Base-by-base conservation (phyloP, 2,888 invertebrate species). In the Sialis fuliginosa region DNA sequence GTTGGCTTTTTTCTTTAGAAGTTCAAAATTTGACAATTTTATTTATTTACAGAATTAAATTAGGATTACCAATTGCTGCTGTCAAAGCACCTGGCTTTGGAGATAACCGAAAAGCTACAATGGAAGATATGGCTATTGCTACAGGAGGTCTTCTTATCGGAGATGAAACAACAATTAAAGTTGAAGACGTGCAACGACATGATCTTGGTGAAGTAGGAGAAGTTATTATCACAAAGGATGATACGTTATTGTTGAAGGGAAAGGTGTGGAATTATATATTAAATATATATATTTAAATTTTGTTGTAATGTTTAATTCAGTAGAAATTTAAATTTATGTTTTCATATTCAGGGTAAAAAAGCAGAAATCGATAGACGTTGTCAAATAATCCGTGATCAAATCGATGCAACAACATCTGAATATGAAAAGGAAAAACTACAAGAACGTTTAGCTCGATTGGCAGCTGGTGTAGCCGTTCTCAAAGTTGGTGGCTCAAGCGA, bases 61-160 rank as follows among this genome's bases (percentile, higher is more conserved):
- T 67, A 54, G 66, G 65, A 12, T 57, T 69, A n/a, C 68, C 69
- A 61, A 65, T 68, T 34, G 66, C 64, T 9, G 69, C 69, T 13
- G 68, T 70, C 4, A 70, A 70, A 57, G 69, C 69, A 9, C 69
- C 69, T 44, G 68, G 69, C 35, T 68, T 69, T 50, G 70, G 69
- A n/a, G 69, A 69, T 52, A 66, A 68, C 49, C 59, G 68, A 39
- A 69, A 68, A 57, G 59, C 66, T 3, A 67, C 67, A 7, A 55
- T 70, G 22, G 58, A 63, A 46, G 70, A 70, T 50, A 68, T 70
- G 59, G 67, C 69, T 5, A 61, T 67, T 44, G 59, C 69, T 5
- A 68, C 68, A 32, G 68, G 68, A 42, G 68, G 66, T 41, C 61
- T 63, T 42, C 62, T 67, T 1, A 66, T 69, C 52, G 64, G 65